Evolutionary conservation across 2,797 vertebrate genomes (phyloP), one percentile per base, ranked within the genome.

Genomic region (Onychomys torridus): DNA sequence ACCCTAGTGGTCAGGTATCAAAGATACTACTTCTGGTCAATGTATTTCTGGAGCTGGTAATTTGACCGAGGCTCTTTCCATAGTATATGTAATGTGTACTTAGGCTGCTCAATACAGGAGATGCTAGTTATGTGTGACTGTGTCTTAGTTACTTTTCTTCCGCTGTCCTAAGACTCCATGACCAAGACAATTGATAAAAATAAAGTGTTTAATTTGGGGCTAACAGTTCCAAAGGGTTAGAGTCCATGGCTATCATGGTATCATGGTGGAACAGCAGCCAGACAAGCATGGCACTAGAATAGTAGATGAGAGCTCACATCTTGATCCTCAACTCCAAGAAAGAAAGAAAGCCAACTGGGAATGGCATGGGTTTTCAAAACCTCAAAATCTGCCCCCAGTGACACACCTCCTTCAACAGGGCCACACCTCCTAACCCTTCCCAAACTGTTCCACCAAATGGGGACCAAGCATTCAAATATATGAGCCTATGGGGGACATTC

Each of bases 21-120:
- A 90, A 75, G n/a, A 79, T 63, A 25, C 46, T 78, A 34, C n/a
- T 87, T 93, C 79, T 83, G 90, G n/a, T 81, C 27, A 37, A 40
- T 4, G 23, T 27, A 27, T 83, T 95, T 59, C 77, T 67, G 55
- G 88, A 91, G 46, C 59, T n/a, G 11, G 37, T 93, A n/a, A 21
- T 85, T 85, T 29, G 43, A 13, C 6, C 2, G 14, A 71, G 37
- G 16, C 49, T 90, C 76, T 84, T 93, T 61, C 75, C 16, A 37
- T 78, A 55, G 59, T 46, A 12, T 46, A 59, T 34, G 19, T 40
- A 83, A 13, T 29, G n/a, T 32, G 4, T 6, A 59, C 34, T 34
- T 82, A 84, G 69, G 27, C 29, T 61, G 13, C 71, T 87, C n/a
- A 77, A 32, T 34, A 61, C 1, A 37, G 63, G 52, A 93, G 55